Evolutionary conservation across 2,797 vertebrate genomes (phyloP), one percentile per base, ranked within the genome.

Genomic region (Thamnophis elegans): DNA sequence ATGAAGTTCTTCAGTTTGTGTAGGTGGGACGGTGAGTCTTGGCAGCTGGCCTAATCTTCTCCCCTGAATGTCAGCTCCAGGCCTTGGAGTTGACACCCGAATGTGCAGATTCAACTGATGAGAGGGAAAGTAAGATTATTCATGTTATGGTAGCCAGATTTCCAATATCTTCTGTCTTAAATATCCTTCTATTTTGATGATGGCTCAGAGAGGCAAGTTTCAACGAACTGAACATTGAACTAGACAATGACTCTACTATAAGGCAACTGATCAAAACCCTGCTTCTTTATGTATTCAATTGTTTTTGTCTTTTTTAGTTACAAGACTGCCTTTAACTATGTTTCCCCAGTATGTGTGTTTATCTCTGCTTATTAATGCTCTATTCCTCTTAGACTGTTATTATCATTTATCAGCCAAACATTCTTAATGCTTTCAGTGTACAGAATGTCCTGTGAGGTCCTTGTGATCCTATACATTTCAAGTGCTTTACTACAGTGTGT

Each of bases 261-360:
- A 85, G 7, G n/a, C 54, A 62, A 47, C 18, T 55, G 59, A 14
- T 78, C 42, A 59, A 86, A 68, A 25, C 14, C n/a, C 8, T 59
- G 42, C 42, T 87, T 82, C 42, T 20, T 90, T 54, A 14, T 32
- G n/a, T 25, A 60, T 78, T 56, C 36, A 59, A 25, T 90, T 93
- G 89, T 93, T 54, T 36, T 28, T 47, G 1, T 87, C 26, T 87
- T 90, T 93, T 93, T 59, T 90, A 65, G 28, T 59, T 90, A 87
- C 4, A 32, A 51, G 65, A 25, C 53, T 68, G 53, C 36, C 25
- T 56, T 36, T 91, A 91, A 32, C 10, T 88, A 55, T 28, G 16
- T 4, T 58, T 88, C 42, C 26, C 55, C 36, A 88, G 20, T 1
- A 47, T 55, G 22, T 28, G 3, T 68, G 32, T 68, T 18, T n/a